Base-by-base conservation (phyloP, 30 jellyfish, hydroid and myxozoan species). In the Aurelia aurita region DNA sequence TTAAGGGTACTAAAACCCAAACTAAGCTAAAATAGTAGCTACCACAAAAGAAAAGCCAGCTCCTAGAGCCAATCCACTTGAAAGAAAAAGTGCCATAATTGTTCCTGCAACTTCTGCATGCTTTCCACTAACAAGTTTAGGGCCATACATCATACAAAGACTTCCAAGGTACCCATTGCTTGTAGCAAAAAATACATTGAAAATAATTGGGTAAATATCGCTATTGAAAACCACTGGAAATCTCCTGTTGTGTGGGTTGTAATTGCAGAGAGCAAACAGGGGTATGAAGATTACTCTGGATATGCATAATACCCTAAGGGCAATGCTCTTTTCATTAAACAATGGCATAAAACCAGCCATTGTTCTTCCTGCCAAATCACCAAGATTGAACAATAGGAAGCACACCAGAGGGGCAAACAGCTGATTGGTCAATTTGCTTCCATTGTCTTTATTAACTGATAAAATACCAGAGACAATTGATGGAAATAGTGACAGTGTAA, bases 131-230 rank as follows among this genome's bases (percentile, higher is more conserved):
- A 95, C 99, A 19, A 85, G 79, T 64, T 80, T 95, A 3, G 99
- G 99, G 21, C 97, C 99, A 81, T 77, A 95, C 99, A 95, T 95
- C 99, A 95, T 95, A 65, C 98, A 84, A 54, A 95, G 91, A 67
- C 99, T 95, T 21, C 99, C 98, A 27, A 95, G 77, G 45, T 95
- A 95, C 27, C 99, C 99, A 72, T 95, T 95, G 39, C 94, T 43
- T 18, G 83, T 16, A 16, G 96, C 85, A 86, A 95, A 95, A 9
- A 95, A 49, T 25, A 60, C 35, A 54, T 63, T 95, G 35, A 95
- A 29, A 32, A 89, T 72, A 72, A 95, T 77, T 7, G 99, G 99
- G 72, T 88, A 95, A 1, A 55, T 91, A 74, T 95, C 99, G 74
- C 80, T 84, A 0, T 95, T 86, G 23, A 95, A 74, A 3, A 80